A percentile compares a stretch with the other conserved stretches of the same genome.
Evolutionary conservation across 2,113 vertebrate species (phyloP).

Genomic region (Bos taurus): ARS-UCD2.0 NC_037349.1:2493001-2493500

Average conservation of each 20-base stretch:
- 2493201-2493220: slow-evolving; percentile 70
- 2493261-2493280: slow-evolving; percentile 13
- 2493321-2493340: not conserved
- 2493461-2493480: not conserved
- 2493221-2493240: slow-evolving; percentile 72
- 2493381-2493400: not conserved
- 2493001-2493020: slow-evolving; percentile 44
- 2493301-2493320: not conserved
- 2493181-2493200: slow-evolving; percentile 69
- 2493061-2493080: slow-evolving; percentile 61
- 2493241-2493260: slow-evolving; percentile 48
- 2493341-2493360: not conserved
- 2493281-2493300: slow-evolving; percentile 38
- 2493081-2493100: slow-evolving; percentile 52
- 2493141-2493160: slow-evolving; percentile 64
- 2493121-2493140: slow-evolving; percentile 60
- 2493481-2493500: not conserved
- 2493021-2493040: slow-evolving; percentile 52
- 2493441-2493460: not conserved
- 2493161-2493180: slow-evolving; percentile 57
- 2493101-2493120: slow-evolving; percentile 65
- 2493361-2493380: not conserved
- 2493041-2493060: slow-evolving; percentile 55
- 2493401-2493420: not conserved
- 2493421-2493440: not conserved